Conservation (phyloP, 2,113 vertebrate species). For the Sakesphorus luctuosus region DNA sequence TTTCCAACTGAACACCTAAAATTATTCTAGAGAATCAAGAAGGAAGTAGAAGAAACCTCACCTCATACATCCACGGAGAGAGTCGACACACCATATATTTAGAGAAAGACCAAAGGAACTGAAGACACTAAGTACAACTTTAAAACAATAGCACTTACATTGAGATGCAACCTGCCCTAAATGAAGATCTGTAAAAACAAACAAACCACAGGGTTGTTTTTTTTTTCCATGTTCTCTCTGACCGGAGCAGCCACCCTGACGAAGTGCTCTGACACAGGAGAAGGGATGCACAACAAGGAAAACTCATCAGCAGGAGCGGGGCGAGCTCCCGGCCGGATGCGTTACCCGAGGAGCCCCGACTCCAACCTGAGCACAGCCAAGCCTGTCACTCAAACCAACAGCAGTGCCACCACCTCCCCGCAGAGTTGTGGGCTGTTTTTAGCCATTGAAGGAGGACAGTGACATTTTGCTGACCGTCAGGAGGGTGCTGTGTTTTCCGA, state of each 20-base stretch:
- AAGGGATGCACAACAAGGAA: neutral
- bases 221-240: neutral
- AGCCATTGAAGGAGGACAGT: conserved; percentile 24
- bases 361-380: neutral
- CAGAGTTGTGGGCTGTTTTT: conserved; percentile 22
- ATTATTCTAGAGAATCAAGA: neutral
- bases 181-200: neutral
- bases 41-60: neutral
- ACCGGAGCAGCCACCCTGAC: neutral
- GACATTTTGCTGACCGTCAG: conserved; percentile 63
- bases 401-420: neutral
- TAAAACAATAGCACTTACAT: neutral
- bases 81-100: neutral
- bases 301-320: neutral
- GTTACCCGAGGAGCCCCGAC: neutral
- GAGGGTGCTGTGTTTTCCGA: neutral
- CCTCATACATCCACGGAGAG: neutral
- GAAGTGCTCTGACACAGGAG: neutral
- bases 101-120: neutral
- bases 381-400: conserved; percentile 45
- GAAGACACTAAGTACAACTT: neutral
- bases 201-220: rapidly evolving
- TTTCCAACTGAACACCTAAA: neutral
- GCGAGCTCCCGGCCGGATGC: neutral
- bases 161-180: neutral